These are phyloP conservation scores for Lordiphosa fenestrarum DNA, from an alignment of 2,888 invertebrate genomes.

Conservation along the genomic window DNA sequence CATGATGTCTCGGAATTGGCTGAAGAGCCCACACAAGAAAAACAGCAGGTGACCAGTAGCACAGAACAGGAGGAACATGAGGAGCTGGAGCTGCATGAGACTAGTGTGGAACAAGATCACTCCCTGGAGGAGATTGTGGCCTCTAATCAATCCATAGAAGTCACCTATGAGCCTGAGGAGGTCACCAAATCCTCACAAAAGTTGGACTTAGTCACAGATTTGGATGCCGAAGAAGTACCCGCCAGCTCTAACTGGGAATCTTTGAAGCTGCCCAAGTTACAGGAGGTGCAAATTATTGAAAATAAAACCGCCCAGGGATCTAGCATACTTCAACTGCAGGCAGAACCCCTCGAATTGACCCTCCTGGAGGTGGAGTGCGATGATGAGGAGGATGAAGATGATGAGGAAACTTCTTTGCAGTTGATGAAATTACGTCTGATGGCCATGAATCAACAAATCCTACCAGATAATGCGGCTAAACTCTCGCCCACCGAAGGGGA, in stretches of 20 bases:
- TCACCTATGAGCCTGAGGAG: conserved; percentile 71
- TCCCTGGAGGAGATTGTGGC: conserved; percentile 78
- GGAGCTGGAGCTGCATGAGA: conserved; percentile 6
- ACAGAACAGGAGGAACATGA: conserved; percentile 24
- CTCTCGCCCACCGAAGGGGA: conserved; percentile 42
- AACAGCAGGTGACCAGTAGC: conserved; percentile 23
- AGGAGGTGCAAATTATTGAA: conserved; percentile 43
- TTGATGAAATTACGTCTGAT: conserved; percentile 76
- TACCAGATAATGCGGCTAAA: conserved; percentile 24
- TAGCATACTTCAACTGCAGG: conserved; percentile 46
- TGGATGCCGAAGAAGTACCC: conserved; percentile 48
- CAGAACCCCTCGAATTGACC: conserved; percentile 42
- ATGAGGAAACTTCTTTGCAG: conserved; percentile 72
- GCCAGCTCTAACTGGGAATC: too few species aligned
- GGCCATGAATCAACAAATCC: conserved; percentile 67
- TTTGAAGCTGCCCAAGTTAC: conserved; percentile 1
- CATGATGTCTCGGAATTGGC: conserved; percentile 79
- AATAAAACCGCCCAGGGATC: conserved; percentile 30
- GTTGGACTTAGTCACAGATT: conserved; percentile 51
- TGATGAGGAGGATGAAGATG: conserved; percentile 59
- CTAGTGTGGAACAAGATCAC: conserved; percentile 70
- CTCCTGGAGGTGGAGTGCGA: conserved; percentile 30
- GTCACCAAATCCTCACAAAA: conserved; percentile 46
- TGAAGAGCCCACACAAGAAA: conserved; percentile 59
- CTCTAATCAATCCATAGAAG: conserved; percentile 76